Base-by-base conservation (phyloP, 2,113 vertebrate species). In the Elaphurus davidianus region DNA sequence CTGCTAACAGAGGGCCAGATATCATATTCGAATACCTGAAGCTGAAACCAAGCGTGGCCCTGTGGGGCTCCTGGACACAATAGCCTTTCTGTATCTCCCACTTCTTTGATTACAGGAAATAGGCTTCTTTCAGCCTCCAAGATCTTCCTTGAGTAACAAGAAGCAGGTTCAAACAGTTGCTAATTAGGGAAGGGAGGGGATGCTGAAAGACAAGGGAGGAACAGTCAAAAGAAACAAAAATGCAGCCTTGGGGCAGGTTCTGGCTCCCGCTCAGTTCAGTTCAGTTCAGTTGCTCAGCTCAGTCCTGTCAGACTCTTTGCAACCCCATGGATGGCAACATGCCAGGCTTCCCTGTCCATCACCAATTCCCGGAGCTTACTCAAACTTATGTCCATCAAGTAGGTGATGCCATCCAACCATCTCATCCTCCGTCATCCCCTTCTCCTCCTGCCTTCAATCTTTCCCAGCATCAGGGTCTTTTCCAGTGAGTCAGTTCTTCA, bases 251-350 rank as follows among this genome's bases (percentile, higher is more conserved):
- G 78, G 78, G 9, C 28, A 81, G 16, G 28, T 81, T 50, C 16
- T 81, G 78, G 78, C 5, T 81, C 78, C 28, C 1, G 1, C 19
- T 40, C 6, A 10, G 5, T 71, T 40, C 19, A 11, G 19, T 74
- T 74, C 19, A 40, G 67, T 36, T 21, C n/a, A 71, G 21, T 71
- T 2, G 0, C 67, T 71, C 67, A 71, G 67, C n/a, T 71, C 67
- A 74, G 67, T 40, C 4, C 0, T 3, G n/a, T 71, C 19, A 40
- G n/a, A 40, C 10, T 74, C n/a, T 71, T 71, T 74, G 21, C 67
- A 40, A 6, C 5, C 10, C 10, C n/a, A 40, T 23, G 67, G 21
- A 25, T 10, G 0, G 5, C 19, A 74, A n/a, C 19, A 40, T 0
- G 2, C n/a, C n/a, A 23, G 67, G 67, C 67, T 40, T 40, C 67